Conservation (phyloP, 2,113 vertebrate genomes). For the Fulmarus glacialis region DNA sequence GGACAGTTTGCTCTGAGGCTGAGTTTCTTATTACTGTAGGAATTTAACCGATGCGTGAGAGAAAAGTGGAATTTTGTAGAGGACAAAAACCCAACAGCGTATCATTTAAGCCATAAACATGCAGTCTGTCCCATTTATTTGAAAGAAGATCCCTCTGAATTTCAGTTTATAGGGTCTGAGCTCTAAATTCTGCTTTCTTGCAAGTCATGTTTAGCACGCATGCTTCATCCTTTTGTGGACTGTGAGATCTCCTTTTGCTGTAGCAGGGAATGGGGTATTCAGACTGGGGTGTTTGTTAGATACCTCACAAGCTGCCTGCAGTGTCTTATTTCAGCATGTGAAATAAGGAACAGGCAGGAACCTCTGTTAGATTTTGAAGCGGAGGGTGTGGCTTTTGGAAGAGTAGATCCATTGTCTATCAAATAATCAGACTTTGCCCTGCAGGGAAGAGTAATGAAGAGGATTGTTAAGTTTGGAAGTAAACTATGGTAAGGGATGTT, state of each 20-base stretch:
- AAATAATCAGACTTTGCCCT: background rate
- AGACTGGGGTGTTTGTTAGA: background rate
- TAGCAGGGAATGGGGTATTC: slow-evolving; percentile 19
- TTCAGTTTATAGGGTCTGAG: background rate
- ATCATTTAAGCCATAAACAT: background rate
- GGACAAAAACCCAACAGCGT: background rate
- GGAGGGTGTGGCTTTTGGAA: background rate
- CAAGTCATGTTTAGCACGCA: background rate
- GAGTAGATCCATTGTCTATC: background rate
- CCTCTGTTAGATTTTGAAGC: background rate
- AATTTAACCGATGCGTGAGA: slow-evolving; percentile 19
- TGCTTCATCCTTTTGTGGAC: background rate
- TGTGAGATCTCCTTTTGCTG: background rate
- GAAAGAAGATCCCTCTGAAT: slow-evolving; percentile 4
- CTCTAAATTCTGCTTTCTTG: slow-evolving; percentile 7
- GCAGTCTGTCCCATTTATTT: background rate
- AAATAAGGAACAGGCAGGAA: background rate
- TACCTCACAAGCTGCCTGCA: background rate
- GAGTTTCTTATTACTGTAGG: background rate
- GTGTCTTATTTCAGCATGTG: slow-evolving; percentile 18
- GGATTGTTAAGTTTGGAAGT: background rate
- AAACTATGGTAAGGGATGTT: background rate
- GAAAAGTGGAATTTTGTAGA: background rate
- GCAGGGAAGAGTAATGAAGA: background rate
- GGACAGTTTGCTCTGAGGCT: background rate